A percentile compares a stretch with the other conserved stretches of the same genome.
Evolutionary conservation across 2,888 invertebrate genomes (phyloP).

Genomic region (Hydropsyche betteni): DNA sequence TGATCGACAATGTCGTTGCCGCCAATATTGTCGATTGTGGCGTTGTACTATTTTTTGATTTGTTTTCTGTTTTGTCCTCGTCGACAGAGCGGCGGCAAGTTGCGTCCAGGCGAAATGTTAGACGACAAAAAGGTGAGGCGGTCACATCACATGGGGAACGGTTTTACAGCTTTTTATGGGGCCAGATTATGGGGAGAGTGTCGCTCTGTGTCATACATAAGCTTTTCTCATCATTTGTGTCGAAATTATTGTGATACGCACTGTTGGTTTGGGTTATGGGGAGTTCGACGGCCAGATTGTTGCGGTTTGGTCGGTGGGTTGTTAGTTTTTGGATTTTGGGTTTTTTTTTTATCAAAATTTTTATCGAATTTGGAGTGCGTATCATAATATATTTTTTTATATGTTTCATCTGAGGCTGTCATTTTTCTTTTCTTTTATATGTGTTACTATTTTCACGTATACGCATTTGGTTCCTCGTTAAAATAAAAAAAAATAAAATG

Average conservation of each 20-base stretch:
- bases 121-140: slow-evolving; percentile 91
- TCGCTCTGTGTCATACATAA: slow-evolving; percentile 23
- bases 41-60: slow-evolving; percentile 29
- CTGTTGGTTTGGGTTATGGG: no score
- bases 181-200: slow-evolving; percentile 10
- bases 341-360: no score
- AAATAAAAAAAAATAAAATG: neutral
- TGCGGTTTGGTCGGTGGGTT: no score
- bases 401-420: slow-evolving; percentile 14
- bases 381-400: neutral
- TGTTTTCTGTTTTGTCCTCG: slow-evolving; percentile 42
- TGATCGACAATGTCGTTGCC: no score
- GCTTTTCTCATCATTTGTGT: slow-evolving; percentile 35
- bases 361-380: neutral
- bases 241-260: slow-evolving; percentile 27
- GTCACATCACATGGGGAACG: slow-evolving; percentile 24
- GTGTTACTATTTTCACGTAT: slow-evolving; percentile 37
- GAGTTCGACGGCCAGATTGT: no score
- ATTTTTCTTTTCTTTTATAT: slow-evolving; percentile 38
- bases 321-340: no score
- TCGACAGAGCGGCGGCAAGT: slow-evolving; percentile 83
- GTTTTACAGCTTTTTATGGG: slow-evolving; percentile 19
- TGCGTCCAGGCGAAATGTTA: slow-evolving; percentile 92
- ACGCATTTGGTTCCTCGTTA: slow-evolving; percentile 32
- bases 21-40: no score